phyloP scores from a whole-genome alignment of 2,888 invertebrate species.

The Philereme vetulata region DNA sequence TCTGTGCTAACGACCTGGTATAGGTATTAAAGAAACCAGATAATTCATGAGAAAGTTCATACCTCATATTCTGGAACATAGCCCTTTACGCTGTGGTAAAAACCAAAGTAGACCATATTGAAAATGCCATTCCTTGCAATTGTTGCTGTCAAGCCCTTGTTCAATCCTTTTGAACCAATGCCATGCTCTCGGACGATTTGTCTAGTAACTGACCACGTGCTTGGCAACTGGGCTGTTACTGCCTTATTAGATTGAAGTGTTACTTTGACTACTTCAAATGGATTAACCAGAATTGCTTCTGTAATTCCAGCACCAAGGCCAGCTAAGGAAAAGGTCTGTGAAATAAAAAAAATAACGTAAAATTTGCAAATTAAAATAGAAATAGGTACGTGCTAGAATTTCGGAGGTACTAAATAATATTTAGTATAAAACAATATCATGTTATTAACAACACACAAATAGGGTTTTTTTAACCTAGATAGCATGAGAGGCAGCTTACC shows the following conservation, averaged over 20 bases:
- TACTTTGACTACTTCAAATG: conserved; percentile 98
- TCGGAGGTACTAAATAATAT: too few species aligned
- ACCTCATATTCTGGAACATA: conserved; percentile 87
- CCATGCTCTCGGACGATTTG: conserved; percentile 91
- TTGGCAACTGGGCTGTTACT: conserved; percentile 85
- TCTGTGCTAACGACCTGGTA: too few species aligned
- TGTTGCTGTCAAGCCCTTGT: conserved; percentile 95
- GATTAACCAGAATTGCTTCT: conserved; percentile 96
- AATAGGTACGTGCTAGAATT: neutral
- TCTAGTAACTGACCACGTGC: conserved; percentile 91
- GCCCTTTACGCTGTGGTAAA: conserved; percentile 95
- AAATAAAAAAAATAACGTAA: conserved; percentile 34
- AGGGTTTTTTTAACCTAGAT: too few species aligned
- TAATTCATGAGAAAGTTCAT: conserved; percentile 31
- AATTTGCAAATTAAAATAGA: neutral
- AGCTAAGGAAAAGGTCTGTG: conserved; percentile 93
- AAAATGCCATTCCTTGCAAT: conserved; percentile 95
- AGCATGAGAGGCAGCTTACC: too few species aligned
- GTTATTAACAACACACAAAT: too few species aligned
- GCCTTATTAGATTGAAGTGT: conserved; percentile 90
- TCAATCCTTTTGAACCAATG: conserved; percentile 90
- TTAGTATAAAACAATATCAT: too few species aligned
- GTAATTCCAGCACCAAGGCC: conserved; percentile 95
- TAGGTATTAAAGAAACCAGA: too few species aligned
- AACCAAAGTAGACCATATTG: conserved; percentile 97